phyloP scores from a whole-genome alignment of 2,113 vertebrate species.

The Dromaius novaehollandiae region DNA sequence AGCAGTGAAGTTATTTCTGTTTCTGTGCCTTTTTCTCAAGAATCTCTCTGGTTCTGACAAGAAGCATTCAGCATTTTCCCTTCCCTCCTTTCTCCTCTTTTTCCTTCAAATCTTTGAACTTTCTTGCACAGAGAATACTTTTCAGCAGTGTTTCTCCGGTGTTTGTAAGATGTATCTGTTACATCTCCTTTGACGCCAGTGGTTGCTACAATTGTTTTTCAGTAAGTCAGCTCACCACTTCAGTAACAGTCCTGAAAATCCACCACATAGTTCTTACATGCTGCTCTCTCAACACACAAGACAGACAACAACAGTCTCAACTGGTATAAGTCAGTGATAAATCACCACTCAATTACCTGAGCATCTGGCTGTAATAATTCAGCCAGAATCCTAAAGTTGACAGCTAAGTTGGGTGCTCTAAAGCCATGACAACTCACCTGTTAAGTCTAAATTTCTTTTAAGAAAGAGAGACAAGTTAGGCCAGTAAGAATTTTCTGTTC shows the following conservation, averaged over 20 bases:
- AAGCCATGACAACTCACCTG: not conserved
- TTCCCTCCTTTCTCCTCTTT: not conserved
- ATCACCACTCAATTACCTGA: not conserved
- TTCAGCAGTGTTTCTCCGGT: not conserved
- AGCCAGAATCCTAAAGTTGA: not conserved
- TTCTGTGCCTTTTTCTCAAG: not conserved
- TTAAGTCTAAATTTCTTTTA: not conserved
- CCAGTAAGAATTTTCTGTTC: not conserved
- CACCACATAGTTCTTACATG: not conserved
- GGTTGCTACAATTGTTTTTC: not conserved
- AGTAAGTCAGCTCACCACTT: not conserved
- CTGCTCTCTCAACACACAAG: not conserved
- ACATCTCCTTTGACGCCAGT: fast-evolving
- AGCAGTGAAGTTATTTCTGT: not conserved
- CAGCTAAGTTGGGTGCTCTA: not conserved
- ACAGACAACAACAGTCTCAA: not conserved
- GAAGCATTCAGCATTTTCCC: not conserved
- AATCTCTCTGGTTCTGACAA: not conserved
- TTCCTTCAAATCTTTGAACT: not conserved
- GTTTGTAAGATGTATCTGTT: not conserved
- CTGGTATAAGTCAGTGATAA: not conserved
- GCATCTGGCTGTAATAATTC: not conserved
- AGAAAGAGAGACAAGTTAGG: not conserved
- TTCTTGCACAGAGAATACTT: not conserved
- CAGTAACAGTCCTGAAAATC: not conserved